phyloP scores from a whole-genome alignment of 2,797 vertebrate species.

The Anolis apletophallus region DNA sequence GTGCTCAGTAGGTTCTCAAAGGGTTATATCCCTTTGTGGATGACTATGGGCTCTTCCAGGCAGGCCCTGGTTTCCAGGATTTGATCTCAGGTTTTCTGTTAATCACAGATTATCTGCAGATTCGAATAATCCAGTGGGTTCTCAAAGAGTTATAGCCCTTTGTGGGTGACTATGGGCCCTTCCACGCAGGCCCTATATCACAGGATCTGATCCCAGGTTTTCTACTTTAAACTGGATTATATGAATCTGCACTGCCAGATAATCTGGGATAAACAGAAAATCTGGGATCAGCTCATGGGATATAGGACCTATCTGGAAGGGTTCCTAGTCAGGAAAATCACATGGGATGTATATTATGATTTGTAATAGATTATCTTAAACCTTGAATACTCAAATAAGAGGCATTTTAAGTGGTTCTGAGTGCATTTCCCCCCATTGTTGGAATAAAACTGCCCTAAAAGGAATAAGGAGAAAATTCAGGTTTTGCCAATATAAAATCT shows the following conservation, averaged over 20 bases:
- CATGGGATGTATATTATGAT: neutral
- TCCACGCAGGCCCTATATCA: too few relatives aligned
- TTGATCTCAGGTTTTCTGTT: too few relatives aligned
- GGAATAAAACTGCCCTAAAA: slow-evolving; percentile 57
- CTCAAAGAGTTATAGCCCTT: too few relatives aligned
- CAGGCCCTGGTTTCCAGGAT: too few relatives aligned
- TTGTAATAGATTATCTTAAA: neutral
- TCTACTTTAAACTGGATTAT: too few relatives aligned
- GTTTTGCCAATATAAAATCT: slow-evolving; percentile 59
- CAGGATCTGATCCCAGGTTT: too few relatives aligned
- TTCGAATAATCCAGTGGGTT: neutral
- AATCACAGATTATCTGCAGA: too few relatives aligned
- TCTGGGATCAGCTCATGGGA: too few relatives aligned
- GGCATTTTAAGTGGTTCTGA: neutral
- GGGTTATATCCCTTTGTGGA: neutral
- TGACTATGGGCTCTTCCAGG: neutral
- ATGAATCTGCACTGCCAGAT: too few relatives aligned
- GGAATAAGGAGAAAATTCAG: slow-evolving; percentile 69
- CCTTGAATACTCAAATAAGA: neutral
- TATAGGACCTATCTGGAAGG: too few relatives aligned
- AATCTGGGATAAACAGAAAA: too few relatives aligned
- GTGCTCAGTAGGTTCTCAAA: neutral
- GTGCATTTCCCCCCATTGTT: slow-evolving; percentile 41
- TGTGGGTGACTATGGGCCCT: too few relatives aligned
- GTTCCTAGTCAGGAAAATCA: neutral